A percentile compares a stretch with the other conserved stretches of the same genome.
These are phyloP conservation scores for Plestiodon gilberti DNA, from an alignment of 2,113 vertebrate genomes.

Conservation along the genomic window DNA sequence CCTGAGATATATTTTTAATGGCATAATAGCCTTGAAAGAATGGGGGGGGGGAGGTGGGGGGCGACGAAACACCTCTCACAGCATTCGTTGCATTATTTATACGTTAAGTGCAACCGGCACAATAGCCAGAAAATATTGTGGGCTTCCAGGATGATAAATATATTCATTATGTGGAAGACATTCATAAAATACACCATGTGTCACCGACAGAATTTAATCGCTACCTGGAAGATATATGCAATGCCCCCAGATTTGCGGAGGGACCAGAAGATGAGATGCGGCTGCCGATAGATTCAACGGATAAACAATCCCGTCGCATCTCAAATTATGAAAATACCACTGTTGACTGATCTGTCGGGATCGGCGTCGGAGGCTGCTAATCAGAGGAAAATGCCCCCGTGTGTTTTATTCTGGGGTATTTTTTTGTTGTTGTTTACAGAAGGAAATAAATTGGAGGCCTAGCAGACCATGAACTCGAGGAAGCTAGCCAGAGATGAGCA, in stretches of 20 bases:
- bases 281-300: slow-evolving; percentile 33
- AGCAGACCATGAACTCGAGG: not conserved
- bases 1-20: slow-evolving; percentile 55
- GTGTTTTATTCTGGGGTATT: too few species aligned
- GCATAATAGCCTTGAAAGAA: slow-evolving; percentile 61
- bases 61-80: slow-evolving; percentile 57
- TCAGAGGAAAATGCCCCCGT: slow-evolving; percentile 42
- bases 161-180: slow-evolving; percentile 48
- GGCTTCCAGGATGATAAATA: slow-evolving; percentile 75
- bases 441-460: slow-evolving; percentile 21
- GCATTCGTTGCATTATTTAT: slow-evolving; percentile 80
- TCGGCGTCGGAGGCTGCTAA: slow-evolving; percentile 35
- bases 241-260: slow-evolving; percentile 36
- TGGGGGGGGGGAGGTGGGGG: slow-evolving; percentile 18
- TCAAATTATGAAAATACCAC: slow-evolving; percentile 14
- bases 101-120: slow-evolving; percentile 53
- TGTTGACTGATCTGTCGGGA: slow-evolving; percentile 16
- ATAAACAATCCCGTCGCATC: slow-evolving; percentile 42
- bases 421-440: slow-evolving; percentile 21
- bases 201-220: slow-evolving; percentile 52
- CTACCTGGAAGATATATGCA: slow-evolving; percentile 30
- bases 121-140: slow-evolving; percentile 49
- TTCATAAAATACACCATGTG: slow-evolving; percentile 21
- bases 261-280: slow-evolving; percentile 26
- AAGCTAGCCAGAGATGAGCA: slow-evolving; percentile 45